Percentiles rank a stretch among this genome's conserved stretches.
Conservation (phyloP, 2,797 vertebrate species). For the Enteromius trimaculatus region DNA sequence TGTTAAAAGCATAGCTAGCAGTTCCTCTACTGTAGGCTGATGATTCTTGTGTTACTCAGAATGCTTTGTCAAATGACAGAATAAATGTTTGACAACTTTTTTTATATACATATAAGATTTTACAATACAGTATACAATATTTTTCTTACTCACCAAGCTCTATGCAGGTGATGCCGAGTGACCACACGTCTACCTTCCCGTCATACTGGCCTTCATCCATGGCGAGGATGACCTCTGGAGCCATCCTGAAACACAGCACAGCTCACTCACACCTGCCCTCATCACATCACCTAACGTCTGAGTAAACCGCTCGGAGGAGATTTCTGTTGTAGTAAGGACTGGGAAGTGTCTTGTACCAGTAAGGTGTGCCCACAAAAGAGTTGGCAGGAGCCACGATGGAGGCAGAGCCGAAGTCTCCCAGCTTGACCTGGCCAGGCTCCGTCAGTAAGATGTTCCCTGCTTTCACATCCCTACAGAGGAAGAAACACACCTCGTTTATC, state of each 20-base stretch:
- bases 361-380: slow-evolving; percentile 94
- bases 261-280: neutral
- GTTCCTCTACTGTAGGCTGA: no score
- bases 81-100: no score
- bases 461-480: slow-evolving; percentile 85
- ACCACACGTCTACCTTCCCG: slow-evolving; percentile 95
- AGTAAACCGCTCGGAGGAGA: neutral
- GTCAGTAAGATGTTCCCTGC: slow-evolving; percentile 94
- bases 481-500: neutral
- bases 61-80: no score
- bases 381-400: slow-evolving; percentile 91
- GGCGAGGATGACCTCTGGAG: slow-evolving; percentile 92
- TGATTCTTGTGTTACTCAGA: no score
- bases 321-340: neutral
- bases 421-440: slow-evolving; percentile 91
- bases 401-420: slow-evolving; percentile 93
- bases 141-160: slow-evolving; percentile 84
- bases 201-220: slow-evolving; percentile 96
- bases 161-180: slow-evolving; percentile 93
- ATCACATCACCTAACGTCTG: neutral
- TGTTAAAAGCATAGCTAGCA: no score
- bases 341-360: slow-evolving; percentile 78
- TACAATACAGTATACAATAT: no score
- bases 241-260: slow-evolving; percentile 82
- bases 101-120: no score